Conservation (phyloP, 2,113 vertebrate genomes). For the Hippocampus barbouri region DNA sequence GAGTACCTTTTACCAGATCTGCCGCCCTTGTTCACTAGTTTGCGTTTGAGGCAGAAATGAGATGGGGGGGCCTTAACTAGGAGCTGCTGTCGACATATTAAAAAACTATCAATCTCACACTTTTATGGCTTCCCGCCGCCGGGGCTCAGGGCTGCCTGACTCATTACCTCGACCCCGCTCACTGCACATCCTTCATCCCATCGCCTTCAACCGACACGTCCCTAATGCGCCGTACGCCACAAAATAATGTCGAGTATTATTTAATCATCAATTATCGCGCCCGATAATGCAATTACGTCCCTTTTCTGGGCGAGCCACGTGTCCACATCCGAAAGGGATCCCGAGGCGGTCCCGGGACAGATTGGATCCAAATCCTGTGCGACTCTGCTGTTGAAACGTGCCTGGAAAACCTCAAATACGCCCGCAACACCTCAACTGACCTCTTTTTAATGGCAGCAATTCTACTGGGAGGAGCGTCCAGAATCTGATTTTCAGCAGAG, state of each 20-base stretch:
- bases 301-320: neutral
- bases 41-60: constrained; percentile 38
- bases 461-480: neutral
- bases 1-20: constrained; percentile 21
- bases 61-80: constrained; percentile 42
- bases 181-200: constrained; percentile 36
- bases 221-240: neutral
- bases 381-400: neutral
- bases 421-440: constrained; percentile 9
- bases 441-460: constrained; percentile 2
- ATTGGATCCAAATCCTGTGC: constrained; percentile 23
- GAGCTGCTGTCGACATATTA: constrained; percentile 53
- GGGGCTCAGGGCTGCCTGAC: constrained; percentile 31
- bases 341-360: constrained; percentile 12
- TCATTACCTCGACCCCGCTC: constrained; percentile 43
- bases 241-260: neutral
- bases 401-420: constrained; percentile 2
- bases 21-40: constrained; percentile 12
- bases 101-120: constrained; percentile 52
- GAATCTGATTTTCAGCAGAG: neutral
- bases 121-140: constrained; percentile 39
- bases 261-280: neutral
- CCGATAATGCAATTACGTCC: neutral
- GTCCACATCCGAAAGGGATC: constrained; percentile 17
- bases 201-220: constrained; percentile 34